phyloP scores from a whole-genome alignment of 1,140 invertebrate species.

The Anadara kagoshimensis region DNA sequence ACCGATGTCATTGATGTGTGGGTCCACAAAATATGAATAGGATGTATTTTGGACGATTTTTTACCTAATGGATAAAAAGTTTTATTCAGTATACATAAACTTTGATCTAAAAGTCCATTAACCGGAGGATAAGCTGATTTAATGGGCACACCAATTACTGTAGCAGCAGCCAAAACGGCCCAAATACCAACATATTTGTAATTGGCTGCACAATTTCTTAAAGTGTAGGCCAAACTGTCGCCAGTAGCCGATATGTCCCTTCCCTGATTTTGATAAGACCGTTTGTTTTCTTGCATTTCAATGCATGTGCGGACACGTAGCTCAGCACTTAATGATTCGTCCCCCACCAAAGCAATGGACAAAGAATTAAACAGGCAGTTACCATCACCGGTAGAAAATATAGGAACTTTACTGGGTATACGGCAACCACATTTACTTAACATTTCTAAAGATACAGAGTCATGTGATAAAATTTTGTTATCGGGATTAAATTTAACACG shows the following conservation, averaged over 20 bases:
- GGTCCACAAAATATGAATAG: slow-evolving; percentile 6
- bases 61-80: neutral
- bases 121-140: neutral
- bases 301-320: slow-evolving; percentile 12
- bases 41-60: neutral
- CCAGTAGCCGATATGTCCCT: neutral
- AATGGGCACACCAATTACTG: neutral
- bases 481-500: too few species aligned
- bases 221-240: neutral
- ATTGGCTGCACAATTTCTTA: neutral
- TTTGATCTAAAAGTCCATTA: neutral
- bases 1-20: too few species aligned
- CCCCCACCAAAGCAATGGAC: slow-evolving; percentile 5
- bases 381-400: neutral
- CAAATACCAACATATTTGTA: neutral
- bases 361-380: slow-evolving; percentile 19
- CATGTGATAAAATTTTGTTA: too few species aligned
- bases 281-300: slow-evolving; percentile 9
- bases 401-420: too few species aligned
- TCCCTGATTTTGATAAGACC: neutral
- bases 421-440: too few species aligned
- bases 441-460: too few species aligned
- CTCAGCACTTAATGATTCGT: slow-evolving; percentile 4
- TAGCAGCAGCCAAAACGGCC: neutral
- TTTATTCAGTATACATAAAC: neutral